Evolutionary conservation across 2,797 vertebrate genomes (phyloP).

Genomic region (Danio kyathit): DNA sequence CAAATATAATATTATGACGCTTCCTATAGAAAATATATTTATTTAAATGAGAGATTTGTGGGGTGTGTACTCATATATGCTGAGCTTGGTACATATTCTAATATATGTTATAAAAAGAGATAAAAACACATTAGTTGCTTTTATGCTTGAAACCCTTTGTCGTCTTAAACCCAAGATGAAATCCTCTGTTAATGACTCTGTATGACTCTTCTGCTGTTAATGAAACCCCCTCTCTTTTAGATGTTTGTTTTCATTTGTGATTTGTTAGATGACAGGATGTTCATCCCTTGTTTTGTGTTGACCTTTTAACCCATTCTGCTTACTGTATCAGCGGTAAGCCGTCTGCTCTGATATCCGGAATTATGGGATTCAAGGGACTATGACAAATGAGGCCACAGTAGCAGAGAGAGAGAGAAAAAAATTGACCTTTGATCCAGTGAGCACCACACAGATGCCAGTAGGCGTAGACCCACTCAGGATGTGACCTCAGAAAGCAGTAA

Average conservation of each 20-base stretch:
- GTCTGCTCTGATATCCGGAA: conserved; percentile 36
- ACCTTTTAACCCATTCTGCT: conserved; percentile 42
- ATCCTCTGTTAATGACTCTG: neutral
- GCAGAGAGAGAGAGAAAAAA: conserved; percentile 9
- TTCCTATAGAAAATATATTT: too few relatives aligned
- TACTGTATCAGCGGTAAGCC: conserved; percentile 44
- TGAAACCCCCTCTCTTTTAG: conserved; percentile 1
- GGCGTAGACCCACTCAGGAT: conserved; percentile 23
- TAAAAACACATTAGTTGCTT: too few relatives aligned
- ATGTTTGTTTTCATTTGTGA: neutral
- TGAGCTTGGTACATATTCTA: too few relatives aligned
- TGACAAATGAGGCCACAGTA: conserved; percentile 25
- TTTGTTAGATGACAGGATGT: conserved; percentile 23
- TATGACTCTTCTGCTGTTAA: conserved; percentile 26
- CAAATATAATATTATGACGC: too few relatives aligned
- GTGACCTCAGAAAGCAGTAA: conserved; percentile 4
- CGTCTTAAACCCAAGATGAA: too few relatives aligned
- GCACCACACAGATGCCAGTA: conserved; percentile 21
- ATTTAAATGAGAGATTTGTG: too few relatives aligned
- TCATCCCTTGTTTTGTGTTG: conserved; percentile 47
- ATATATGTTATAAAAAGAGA: too few relatives aligned
- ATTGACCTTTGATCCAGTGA: conserved; percentile 56
- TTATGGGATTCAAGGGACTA: conserved; percentile 46
- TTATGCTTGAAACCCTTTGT: too few relatives aligned
- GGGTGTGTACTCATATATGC: too few relatives aligned